Conservation (phyloP, 2,113 vertebrate species). For the Bolborhynchus lineola region DNA sequence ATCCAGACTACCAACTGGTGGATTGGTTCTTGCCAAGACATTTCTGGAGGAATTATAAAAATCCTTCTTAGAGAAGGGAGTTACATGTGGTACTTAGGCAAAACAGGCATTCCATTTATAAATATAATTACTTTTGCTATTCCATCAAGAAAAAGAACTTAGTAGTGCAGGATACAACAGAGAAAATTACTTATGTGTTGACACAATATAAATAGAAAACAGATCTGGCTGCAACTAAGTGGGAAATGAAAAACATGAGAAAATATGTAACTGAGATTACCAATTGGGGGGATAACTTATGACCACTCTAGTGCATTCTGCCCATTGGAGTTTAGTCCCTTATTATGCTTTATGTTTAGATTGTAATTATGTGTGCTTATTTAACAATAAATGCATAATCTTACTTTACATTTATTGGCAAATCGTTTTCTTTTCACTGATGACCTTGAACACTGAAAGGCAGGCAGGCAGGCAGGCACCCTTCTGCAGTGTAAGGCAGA, state of each 20-base stretch:
- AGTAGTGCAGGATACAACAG: constrained; percentile 29
- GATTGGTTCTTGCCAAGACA: constrained; percentile 36
- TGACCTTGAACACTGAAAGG: not conserved
- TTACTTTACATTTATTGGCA: not conserved
- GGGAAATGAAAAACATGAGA: constrained; percentile 21
- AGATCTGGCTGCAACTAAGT: constrained; percentile 43
- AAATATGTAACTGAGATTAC: constrained; percentile 27
- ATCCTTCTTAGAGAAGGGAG: constrained; percentile 48
- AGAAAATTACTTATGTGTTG: constrained; percentile 44
- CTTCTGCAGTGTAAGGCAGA: not conserved
- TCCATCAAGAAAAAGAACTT: constrained; percentile 52
- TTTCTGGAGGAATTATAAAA: constrained; percentile 68
- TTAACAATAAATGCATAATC: not conserved
- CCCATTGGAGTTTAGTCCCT: not conserved
- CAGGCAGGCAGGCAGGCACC: not conserved
- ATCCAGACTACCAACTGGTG: constrained; percentile 14
- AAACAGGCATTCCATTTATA: constrained; percentile 66
- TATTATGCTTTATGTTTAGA: not conserved
- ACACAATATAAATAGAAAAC: constrained; percentile 47
- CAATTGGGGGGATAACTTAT: not conserved
- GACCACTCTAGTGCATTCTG: not conserved
- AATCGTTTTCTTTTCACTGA: not conserved
- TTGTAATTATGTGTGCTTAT: not conserved
- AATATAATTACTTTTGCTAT: constrained; percentile 60
- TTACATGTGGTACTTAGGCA: constrained; percentile 43